Conservation (phyloP, 1,140 invertebrate species). For the Lasioglossum baleicum region DNA sequence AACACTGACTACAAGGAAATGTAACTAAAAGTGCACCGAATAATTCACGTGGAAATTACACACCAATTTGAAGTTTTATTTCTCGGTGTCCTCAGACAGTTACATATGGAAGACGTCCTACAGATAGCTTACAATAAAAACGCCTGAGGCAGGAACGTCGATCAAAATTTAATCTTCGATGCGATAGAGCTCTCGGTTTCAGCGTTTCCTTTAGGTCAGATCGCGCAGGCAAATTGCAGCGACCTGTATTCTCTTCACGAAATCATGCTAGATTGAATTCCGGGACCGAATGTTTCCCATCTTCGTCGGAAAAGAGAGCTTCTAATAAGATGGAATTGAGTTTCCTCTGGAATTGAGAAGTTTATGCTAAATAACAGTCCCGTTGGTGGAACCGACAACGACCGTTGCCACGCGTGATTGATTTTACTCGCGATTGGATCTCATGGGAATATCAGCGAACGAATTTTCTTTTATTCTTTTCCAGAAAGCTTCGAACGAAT, state of each 20-base stretch:
- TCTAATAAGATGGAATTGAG: neutral
- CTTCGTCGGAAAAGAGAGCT: neutral
- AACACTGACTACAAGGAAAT: neutral
- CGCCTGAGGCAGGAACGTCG: neutral
- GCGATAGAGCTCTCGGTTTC: neutral
- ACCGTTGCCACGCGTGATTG: neutral
- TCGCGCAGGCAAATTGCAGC: neutral
- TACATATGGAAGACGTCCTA: neutral
- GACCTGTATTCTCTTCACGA: neutral
- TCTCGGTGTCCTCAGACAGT: neutral
- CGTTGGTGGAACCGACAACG: neutral
- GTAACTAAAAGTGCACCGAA: neutral
- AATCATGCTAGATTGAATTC: neutral
- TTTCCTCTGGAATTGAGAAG: neutral
- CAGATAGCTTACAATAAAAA: neutral
- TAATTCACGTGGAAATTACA: constrained; percentile 1
- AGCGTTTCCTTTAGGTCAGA: neutral
- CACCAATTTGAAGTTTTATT: neutral
- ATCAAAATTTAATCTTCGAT: constrained; percentile 15
- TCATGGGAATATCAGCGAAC: no score
- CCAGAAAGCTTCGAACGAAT: no score
- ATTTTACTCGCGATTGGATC: no score
- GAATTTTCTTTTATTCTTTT: no score
- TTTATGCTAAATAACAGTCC: neutral
- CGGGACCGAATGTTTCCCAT: neutral